Base-by-base conservation (phyloP, 1,140 invertebrate species). In the Neodiprion pinetum region DNA sequence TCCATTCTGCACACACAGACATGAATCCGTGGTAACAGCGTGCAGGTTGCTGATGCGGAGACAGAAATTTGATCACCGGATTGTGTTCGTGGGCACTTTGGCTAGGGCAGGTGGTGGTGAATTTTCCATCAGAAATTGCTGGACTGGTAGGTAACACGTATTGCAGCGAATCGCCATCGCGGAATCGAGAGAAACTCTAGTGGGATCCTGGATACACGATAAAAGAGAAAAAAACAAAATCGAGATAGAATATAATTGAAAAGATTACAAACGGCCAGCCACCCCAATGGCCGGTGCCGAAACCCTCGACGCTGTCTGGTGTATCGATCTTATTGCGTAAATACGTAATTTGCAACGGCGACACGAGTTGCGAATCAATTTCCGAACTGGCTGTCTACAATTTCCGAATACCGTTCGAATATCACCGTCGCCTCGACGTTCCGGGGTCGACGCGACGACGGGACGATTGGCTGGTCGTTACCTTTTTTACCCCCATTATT, bases 311-410 rank as follows among this genome's bases (percentile, higher is more conserved):
- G n/a, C 53, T 14, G 53, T 61, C 53, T 40, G 28, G 28, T 40
- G 8, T 61, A 61, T 61, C 53, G 53, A 61, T 61, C 53, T 61
- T 61, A 61, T 61, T 61, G 53, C 4, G 11, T 61, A 61, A 61
- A 61, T 61, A 61, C 53, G 53, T 61, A 61, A 61, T 61, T 61
- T 61, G 53, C 53, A 61, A 61, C 53, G 53, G 8, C n/a, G 53
- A 61, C 53, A 9, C 53, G 53, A 61, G n/a, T 17, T 61, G 53
- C 53, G 53, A 61, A 61, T 61, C 53, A 61, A 61, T 61, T 61
- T 61, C 53, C 53, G 53, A 17, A 14, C 3, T 12, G 53, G 53
- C 11, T 5, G 11, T 61, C 53, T 12, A 12, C 53, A 61, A 61
- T 61, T 61, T 61, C 53, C 53, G 53, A 61, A 61, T 12, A n/a